These are phyloP conservation scores for Holcopasites calliopsidis DNA, from an alignment of 1,140 invertebrate genomes.

Conservation along the genomic window DNA sequence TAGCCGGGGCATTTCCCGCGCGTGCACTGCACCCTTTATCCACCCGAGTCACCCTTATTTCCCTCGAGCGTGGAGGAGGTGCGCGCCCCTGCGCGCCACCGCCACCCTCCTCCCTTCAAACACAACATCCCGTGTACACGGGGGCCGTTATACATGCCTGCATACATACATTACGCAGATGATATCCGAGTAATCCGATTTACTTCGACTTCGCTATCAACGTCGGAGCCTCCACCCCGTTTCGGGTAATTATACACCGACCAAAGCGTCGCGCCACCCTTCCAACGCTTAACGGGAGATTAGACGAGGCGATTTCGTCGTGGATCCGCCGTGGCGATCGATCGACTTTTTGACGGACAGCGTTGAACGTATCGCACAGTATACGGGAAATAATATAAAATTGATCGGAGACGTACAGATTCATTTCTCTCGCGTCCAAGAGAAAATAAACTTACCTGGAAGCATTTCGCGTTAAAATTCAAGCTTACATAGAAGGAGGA, in stretches of 20 bases:
- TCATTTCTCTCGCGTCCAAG: too few species aligned
- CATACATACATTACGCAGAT: slow-evolving; percentile 79
- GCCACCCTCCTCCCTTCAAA: slow-evolving; percentile 35
- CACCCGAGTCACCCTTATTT: slow-evolving; percentile 74
- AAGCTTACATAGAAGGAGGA: too few species aligned
- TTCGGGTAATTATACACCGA: slow-evolving; percentile 75
- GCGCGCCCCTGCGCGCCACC: slow-evolving; percentile 36
- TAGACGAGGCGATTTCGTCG: slow-evolving; percentile 51
- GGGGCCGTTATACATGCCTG: slow-evolving; percentile 64
- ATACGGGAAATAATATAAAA: neutral
- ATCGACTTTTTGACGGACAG: neutral
- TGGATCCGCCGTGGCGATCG: slow-evolving; percentile 16
- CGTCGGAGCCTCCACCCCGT: slow-evolving; percentile 67
- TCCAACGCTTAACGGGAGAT: slow-evolving; percentile 65
- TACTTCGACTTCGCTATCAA: slow-evolving; percentile 79
- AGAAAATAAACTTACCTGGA: too few species aligned
- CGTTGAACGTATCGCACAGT: neutral
- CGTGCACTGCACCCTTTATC: slow-evolving; percentile 78
- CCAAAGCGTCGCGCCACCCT: slow-evolving; percentile 43
- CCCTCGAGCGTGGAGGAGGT: slow-evolving; percentile 59
- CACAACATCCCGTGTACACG: slow-evolving; percentile 58
- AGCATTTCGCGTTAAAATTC: too few species aligned
- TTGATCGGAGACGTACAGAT: neutral
- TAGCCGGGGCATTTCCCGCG: slow-evolving; percentile 65
- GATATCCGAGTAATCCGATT: slow-evolving; percentile 79